These are phyloP conservation scores for Tragopan temminckii DNA, from an alignment of 2,797 vertebrate species.

Conservation along the genomic window DNA sequence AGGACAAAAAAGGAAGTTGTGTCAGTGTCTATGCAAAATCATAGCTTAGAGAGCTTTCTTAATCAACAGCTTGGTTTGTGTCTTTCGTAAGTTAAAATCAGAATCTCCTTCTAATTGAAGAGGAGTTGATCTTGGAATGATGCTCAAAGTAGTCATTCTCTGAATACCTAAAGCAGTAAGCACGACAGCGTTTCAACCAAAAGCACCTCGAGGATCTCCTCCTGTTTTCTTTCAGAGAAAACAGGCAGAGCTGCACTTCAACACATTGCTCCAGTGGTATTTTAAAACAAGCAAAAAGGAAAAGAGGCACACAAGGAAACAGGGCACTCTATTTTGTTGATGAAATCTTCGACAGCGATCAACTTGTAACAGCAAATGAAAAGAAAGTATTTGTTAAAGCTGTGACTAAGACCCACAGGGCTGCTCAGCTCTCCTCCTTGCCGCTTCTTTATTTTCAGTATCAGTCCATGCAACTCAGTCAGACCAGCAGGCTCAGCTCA, in stretches of 20 bases:
- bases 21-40: conserved; percentile 35
- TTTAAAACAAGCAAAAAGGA: neutral
- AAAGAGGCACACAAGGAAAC: neutral
- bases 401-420: neutral
- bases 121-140: conserved; percentile 1
- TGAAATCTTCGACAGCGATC: neutral
- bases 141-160: conserved; percentile 17
- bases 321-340: neutral
- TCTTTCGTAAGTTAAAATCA: neutral
- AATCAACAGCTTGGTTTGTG: conserved; percentile 24
- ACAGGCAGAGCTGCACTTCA: neutral
- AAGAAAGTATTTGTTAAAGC: neutral
- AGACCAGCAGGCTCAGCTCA: neutral
- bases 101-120: neutral
- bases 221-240: neutral
- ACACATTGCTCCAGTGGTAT: neutral
- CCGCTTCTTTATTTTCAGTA: neutral
- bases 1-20: neutral
- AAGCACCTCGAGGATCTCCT: neutral
- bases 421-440: neutral
- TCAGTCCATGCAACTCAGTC: neutral
- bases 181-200: neutral
- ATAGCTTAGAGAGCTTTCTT: conserved; percentile 12
- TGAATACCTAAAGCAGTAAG: neutral
- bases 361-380: neutral